Base-by-base conservation (phyloP, 2,113 vertebrate species). In the Menura novaehollandiae region DNA sequence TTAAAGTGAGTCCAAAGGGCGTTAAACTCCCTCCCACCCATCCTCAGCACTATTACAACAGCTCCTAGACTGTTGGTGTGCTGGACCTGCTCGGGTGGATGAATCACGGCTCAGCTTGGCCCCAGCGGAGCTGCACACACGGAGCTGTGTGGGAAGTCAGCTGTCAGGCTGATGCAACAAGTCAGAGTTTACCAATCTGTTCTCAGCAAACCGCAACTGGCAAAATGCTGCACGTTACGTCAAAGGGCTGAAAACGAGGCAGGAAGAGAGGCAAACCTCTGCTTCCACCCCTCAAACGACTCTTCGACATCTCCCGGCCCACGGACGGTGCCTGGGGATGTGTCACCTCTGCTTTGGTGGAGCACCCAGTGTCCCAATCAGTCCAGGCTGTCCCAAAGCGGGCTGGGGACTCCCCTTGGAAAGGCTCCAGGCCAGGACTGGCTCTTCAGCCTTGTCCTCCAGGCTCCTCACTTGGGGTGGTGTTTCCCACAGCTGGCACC, bases 131-230 rank as follows among this genome's bases (percentile, higher is more conserved):
- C 93, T 11, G 91, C 92, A 30, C 80, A 15, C 82, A 11, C 68
- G 4, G 91, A 58, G 77, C 73, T 60, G 77, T 11, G 62, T 79
- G 91, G 83, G 96, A 92, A 96, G 79, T 67, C 39, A 95, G 96
- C 94, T 96, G 95, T 89, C 91, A 81, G 95, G 94, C 95, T 96
- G 95, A 97, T 95, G 97, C 96, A 96, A 96, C 94, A 88, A 95
- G 91, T 85, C 94, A 73, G 91, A 95, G 95, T 91, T 97, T 91
- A 97, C 96, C 96, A 92, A 87, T 93, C 94, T 96, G 97, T 91
- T 97, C 95, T 85, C 91, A 79, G 77, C 87, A 91, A 97, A 95
- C 89, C 96, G 4, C 95, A 97, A 58, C 89, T 89, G 95, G 93
- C 95, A 88, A 26, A 93, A 77, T 3, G 89, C 92, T 92, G 12